Conservation (phyloP, 2,888 invertebrate species). For the Eledona agricola region DNA sequence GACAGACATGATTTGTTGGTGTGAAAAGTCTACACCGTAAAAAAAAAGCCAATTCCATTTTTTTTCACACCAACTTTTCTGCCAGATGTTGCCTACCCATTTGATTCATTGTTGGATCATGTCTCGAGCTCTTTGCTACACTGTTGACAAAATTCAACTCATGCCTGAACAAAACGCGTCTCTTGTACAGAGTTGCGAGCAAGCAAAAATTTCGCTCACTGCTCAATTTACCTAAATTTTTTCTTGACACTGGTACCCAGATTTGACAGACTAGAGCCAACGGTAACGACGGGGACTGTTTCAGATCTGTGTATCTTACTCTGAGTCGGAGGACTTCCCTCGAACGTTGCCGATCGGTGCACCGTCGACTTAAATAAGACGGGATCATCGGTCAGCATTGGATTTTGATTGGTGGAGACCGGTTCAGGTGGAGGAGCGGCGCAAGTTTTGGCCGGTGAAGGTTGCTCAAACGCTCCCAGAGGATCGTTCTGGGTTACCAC, state of each 20-base stretch:
- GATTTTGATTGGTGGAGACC: slow-evolving; percentile 43
- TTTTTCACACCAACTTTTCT: too few species aligned
- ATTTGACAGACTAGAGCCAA: slow-evolving; percentile 80
- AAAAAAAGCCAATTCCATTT: too few species aligned
- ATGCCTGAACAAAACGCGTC: too few species aligned
- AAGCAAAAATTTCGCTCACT: too few species aligned
- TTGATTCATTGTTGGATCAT: too few species aligned
- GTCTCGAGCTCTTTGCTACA: too few species aligned
- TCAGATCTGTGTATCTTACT: slow-evolving; percentile 73
- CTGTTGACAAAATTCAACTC: too few species aligned
- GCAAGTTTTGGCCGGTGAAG: slow-evolving; percentile 45
- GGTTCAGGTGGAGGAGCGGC: slow-evolving; percentile 44
- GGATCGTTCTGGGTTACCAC: slow-evolving; percentile 93
- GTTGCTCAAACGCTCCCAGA: slow-evolving; percentile 77
- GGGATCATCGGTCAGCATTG: slow-evolving; percentile 71
- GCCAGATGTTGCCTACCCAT: too few species aligned
- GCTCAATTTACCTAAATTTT: slow-evolving; percentile 83
- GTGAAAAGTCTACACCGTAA: too few species aligned
- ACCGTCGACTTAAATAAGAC: slow-evolving; percentile 68
- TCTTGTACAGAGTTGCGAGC: too few species aligned
- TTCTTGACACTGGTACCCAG: slow-evolving; percentile 84
- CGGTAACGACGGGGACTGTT: slow-evolving; percentile 77
- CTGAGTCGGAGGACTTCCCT: slow-evolving; percentile 61
- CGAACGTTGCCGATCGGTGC: slow-evolving; percentile 69
- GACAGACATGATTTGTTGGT: too few species aligned